Conservation (phyloP, 1,140 invertebrate genomes). For the Metopolophium dirhodum region DNA sequence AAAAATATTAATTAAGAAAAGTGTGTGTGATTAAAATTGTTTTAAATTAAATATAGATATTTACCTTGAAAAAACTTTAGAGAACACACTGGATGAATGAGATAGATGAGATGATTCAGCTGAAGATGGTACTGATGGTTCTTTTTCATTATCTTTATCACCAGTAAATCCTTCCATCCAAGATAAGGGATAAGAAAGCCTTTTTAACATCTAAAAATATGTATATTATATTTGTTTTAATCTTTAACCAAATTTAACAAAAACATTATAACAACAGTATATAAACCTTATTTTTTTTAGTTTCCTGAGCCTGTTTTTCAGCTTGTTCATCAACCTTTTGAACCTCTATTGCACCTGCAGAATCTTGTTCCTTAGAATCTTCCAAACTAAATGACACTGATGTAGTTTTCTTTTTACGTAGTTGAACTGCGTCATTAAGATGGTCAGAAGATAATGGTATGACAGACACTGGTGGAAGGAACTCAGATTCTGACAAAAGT, state of each 20-base stretch:
- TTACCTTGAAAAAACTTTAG: constrained; percentile 89
- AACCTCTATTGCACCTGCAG: constrained; percentile 1
- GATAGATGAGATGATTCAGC: constrained; percentile 68
- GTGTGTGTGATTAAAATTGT: neutral
- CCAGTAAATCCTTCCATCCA: constrained; percentile 82
- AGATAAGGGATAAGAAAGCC: constrained; percentile 87
- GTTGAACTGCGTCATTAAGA: constrained; percentile 64
- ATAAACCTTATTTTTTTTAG: constrained; percentile 66
- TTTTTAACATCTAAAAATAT: constrained; percentile 79
- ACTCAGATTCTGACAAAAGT: constrained; percentile 76
- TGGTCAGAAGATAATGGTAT: constrained; percentile 62
- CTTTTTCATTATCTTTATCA: constrained; percentile 65
- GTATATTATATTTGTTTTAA: neutral
- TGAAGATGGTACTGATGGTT: constrained; percentile 63
- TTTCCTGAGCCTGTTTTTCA: constrained; percentile 66
- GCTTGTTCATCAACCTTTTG: constrained; percentile 63
- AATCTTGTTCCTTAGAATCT: constrained; percentile 65
- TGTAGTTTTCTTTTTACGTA: constrained; percentile 71
- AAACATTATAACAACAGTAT: neutral
- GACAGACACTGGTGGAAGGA: constrained; percentile 79
- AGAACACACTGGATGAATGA: constrained; percentile 80
- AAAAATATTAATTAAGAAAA: constrained; percentile 40
- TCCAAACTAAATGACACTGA: constrained; percentile 75
- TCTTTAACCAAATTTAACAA: neutral
- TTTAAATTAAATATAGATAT: constrained; percentile 58